These are phyloP conservation scores for Drosophila jambulina DNA, from an alignment of 1,140 invertebrate species.

Conservation along the genomic window DNA sequence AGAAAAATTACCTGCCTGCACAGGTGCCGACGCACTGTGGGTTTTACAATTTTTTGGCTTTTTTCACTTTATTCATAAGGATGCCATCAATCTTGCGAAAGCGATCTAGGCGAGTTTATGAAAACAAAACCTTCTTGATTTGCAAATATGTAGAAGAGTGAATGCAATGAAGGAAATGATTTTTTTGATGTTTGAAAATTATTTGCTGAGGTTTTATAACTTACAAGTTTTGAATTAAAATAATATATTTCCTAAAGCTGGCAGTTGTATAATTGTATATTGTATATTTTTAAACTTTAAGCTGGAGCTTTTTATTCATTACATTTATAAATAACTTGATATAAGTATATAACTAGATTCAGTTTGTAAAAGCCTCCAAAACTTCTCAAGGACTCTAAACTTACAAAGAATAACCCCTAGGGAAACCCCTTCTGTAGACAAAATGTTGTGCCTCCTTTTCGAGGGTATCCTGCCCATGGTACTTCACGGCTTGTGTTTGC, in stretches of 20 bases:
- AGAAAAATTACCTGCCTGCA: constrained; percentile 43
- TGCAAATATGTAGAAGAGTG: not conserved
- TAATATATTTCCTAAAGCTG: not conserved
- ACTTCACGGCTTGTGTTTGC: constrained; percentile 62
- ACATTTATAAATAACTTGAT: not conserved
- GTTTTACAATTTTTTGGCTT: not conserved
- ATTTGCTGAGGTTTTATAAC: not conserved
- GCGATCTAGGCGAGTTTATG: constrained; percentile 1
- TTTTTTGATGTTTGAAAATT: not conserved
- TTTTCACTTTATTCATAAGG: not conserved
- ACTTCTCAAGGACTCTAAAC: not conserved
- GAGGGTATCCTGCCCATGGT: constrained; percentile 26
- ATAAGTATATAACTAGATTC: not conserved
- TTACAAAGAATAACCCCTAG: not conserved
- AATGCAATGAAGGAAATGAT: not conserved
- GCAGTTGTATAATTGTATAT: not conserved
- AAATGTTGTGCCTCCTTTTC: not conserved
- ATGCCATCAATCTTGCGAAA: constrained; percentile 6
- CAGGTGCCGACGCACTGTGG: constrained; percentile 32
- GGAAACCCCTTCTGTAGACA: not conserved
- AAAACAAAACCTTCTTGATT: constrained; percentile 18
- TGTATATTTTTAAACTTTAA: too few species aligned
- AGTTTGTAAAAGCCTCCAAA: not conserved
- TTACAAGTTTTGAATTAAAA: not conserved
- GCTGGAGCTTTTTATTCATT: not conserved